Conservation (phyloP, 2,888 invertebrate genomes). For the Drosophila lutescens region DNA sequence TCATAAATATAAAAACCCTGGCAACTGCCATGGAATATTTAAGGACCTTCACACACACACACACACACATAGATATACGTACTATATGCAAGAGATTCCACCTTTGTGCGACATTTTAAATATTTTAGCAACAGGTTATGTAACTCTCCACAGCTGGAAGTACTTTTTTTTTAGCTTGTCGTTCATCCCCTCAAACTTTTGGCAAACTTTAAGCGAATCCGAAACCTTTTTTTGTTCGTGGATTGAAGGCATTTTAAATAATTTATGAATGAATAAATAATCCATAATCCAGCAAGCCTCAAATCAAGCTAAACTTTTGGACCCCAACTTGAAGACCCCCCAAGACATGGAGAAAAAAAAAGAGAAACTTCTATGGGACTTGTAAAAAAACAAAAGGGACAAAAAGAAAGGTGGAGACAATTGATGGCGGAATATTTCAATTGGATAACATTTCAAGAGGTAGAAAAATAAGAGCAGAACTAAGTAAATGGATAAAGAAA, state of each 20-base stretch:
- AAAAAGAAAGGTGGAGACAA: constrained; percentile 7
- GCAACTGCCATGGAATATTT: constrained; percentile 32
- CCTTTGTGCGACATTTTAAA: constrained; percentile 44
- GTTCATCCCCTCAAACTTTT: background rate
- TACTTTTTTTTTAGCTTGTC: background rate
- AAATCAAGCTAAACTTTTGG: constrained; percentile 58
- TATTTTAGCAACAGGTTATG: constrained; percentile 49
- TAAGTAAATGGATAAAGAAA: background rate
- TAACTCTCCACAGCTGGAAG: constrained; percentile 14
- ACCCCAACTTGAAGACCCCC: constrained; percentile 10
- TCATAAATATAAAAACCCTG: constrained; percentile 39
- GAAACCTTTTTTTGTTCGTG: constrained; percentile 14
- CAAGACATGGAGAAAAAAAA: constrained; percentile 1
- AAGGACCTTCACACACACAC: constrained; percentile 6
- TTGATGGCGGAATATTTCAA: constrained; percentile 1
- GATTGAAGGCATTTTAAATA: constrained; percentile 64
- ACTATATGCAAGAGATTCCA: constrained; percentile 17
- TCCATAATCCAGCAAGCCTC: constrained; percentile 51
- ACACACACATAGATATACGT: constrained; percentile 6
- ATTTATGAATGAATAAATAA: constrained; percentile 64
- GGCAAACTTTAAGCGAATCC: constrained; percentile 21
- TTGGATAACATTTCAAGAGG: background rate
- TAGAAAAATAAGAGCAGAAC: background rate
- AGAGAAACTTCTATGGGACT: constrained; percentile 13
- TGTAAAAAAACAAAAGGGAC: constrained; percentile 2